Base-by-base conservation (phyloP, 1,140 invertebrate genomes). In the Drosophila mauritiana region DNA sequence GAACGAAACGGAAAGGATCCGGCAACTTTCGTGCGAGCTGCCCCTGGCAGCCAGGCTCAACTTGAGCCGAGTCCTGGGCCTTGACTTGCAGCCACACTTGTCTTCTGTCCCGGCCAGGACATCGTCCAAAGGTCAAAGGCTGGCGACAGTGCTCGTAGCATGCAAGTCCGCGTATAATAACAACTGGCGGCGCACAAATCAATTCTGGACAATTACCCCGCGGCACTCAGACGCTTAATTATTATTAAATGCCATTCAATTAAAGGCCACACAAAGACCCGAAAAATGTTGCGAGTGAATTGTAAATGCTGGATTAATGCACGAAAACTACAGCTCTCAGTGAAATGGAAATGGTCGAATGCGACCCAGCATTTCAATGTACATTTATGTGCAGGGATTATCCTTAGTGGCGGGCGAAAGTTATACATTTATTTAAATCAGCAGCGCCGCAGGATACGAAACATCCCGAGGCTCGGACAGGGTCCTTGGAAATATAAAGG, bases 31-130 rank as follows among this genome's bases (percentile, higher is more conserved):
- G 34, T 39, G 52, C 31, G 27, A 74, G 27, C 54, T 76, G 73
- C 74, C 61, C 40, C 61, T 43, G 83, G 64, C 59, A 57, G 78
- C 43, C 53, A 45, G 68, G 34, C 53, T 10, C 31, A 31, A 8
- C 31, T 69, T 34, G 36, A 45, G 40, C 40, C 12, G 34, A 37
- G 48, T 48, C 64, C 48, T 34, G 54, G 13, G 68, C 81, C 82
- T 88, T 72, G 74, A 85, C 77, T 85, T 73, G 79, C 67, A 74
- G 58, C 62, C 73, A 69, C 73, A 69, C 65, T 70, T 73, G 49
- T 53, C 49, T 54, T 22, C 49, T 31, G 46, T 59, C 39, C 55
- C 54, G 31, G 20, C 27, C 55, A 45, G 39, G 39, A 40, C 22
- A 17, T 36, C 48, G 54, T 45, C 27, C 52, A 78, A 78, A 78